Evolutionary conservation across 2,888 invertebrate species (phyloP).

Genomic region (Temnothorax ravouxi): DNA sequence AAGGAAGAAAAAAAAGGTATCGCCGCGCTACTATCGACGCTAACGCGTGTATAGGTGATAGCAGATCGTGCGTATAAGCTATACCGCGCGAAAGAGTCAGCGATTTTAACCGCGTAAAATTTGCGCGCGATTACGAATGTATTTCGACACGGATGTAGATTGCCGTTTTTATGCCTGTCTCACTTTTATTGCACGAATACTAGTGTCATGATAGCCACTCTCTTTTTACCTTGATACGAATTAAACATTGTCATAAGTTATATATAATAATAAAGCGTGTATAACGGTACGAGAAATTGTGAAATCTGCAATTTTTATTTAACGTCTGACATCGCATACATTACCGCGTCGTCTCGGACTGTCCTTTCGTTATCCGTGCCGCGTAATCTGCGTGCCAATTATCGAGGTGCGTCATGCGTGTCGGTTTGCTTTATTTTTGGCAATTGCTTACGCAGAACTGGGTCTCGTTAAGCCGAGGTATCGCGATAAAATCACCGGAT

Average conservation of each 20-base stretch:
- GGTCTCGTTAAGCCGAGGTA: slow-evolving; percentile 54
- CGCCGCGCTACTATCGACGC: background rate
- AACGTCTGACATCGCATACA: background rate
- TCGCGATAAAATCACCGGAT: slow-evolving; percentile 65
- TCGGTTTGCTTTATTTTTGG: slow-evolving; percentile 62
- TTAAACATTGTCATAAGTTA: background rate
- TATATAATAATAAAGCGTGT: background rate
- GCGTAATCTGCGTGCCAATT: slow-evolving; percentile 61
- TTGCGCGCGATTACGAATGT: background rate
- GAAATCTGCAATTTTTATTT: slow-evolving; percentile 12
- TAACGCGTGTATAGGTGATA: background rate
- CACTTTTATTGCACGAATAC: background rate
- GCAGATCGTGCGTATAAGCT: background rate
- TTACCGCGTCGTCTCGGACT: background rate
- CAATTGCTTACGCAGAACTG: slow-evolving; percentile 45
- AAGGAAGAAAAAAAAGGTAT: slow-evolving; percentile 19
- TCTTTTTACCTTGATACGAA: background rate
- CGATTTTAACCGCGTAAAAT: background rate
- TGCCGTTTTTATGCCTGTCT: background rate
- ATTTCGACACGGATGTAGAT: background rate
- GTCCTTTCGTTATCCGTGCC: slow-evolving; percentile 25
- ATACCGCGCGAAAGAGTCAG: background rate
- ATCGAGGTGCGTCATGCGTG: slow-evolving; percentile 64
- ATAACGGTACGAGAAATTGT: background rate
- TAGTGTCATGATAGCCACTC: too few species aligned